phyloP scores from a whole-genome alignment of 1,140 invertebrate species.

The Lordiphosa mommai region DNA sequence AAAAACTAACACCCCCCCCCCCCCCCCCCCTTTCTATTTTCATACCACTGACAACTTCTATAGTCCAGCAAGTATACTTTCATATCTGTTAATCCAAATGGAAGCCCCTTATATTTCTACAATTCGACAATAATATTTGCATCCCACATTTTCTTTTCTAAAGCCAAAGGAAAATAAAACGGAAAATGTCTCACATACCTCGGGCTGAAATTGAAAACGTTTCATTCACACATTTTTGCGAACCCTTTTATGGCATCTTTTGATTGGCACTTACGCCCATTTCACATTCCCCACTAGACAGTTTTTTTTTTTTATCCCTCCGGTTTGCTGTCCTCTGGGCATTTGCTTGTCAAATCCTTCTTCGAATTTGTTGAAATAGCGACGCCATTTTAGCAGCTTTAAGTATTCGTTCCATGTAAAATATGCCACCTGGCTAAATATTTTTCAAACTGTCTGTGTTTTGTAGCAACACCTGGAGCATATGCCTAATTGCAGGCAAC shows the following conservation, averaged over 20 bases:
- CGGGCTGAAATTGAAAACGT: constrained; percentile 2
- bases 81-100: too few species aligned
- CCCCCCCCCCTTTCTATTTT: too few species aligned
- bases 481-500: constrained; percentile 14
- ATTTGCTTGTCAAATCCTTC: background rate
- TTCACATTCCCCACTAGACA: constrained; percentile 4
- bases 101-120: too few species aligned
- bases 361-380: background rate
- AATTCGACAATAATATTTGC: too few species aligned
- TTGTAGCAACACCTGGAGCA: constrained; percentile 20
- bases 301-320: background rate
- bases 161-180: too few species aligned
- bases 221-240: constrained; percentile 3
- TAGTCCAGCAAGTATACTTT: too few species aligned
- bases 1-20: too few species aligned
- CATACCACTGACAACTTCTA: too few species aligned
- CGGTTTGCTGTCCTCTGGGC: background rate
- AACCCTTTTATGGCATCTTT: constrained; percentile 8
- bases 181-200: constrained; percentile 3
- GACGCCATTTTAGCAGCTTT: background rate
- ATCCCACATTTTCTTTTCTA: too few species aligned
- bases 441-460: constrained; percentile 6
- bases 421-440: background rate
- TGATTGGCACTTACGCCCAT: constrained; percentile 9
- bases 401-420: background rate